A percentile compares a stretch with the other conserved stretches of the same genome.
Conservation (phyloP, 2,888 invertebrate genomes). For the Crocallis elinguaria region DNA sequence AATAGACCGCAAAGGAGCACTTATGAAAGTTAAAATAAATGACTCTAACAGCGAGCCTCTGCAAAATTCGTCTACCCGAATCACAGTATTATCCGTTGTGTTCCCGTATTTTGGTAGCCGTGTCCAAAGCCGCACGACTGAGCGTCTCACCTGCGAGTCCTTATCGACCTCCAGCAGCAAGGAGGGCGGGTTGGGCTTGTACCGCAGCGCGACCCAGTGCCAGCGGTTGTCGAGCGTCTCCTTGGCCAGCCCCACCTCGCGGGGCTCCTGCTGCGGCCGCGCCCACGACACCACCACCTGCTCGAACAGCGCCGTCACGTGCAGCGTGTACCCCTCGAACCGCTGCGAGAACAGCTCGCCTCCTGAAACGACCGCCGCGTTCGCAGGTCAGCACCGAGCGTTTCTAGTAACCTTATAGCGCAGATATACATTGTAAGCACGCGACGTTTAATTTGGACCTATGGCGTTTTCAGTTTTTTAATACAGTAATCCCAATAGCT, state of each 20-base stretch:
- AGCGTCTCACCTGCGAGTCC: conserved; percentile 62
- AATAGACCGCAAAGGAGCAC: too few relatives aligned
- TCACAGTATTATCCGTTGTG: too few relatives aligned
- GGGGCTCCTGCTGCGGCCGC: conserved; percentile 77
- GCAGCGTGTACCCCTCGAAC: conserved; percentile 86
- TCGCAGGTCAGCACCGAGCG: neutral
- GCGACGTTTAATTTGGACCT: too few relatives aligned
- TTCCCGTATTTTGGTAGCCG: too few relatives aligned
- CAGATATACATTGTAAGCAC: too few relatives aligned
- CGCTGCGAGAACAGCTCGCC: conserved; percentile 89
- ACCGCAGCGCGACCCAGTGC: conserved; percentile 90
- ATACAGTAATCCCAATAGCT: too few relatives aligned
- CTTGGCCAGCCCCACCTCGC: conserved; percentile 87
- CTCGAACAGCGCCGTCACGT: conserved; percentile 85
- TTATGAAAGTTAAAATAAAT: too few relatives aligned
- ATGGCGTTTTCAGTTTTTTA: too few relatives aligned
- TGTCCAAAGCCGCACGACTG: too few relatives aligned
- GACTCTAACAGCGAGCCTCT: too few relatives aligned
- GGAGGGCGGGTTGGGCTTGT: conserved; percentile 76
- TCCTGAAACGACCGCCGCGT: conserved; percentile 65
- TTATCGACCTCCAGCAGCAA: conserved; percentile 72
- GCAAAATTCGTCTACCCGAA: too few relatives aligned
- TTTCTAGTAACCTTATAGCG: too few relatives aligned
- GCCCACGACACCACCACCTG: conserved; percentile 85
- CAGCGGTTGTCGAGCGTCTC: conserved; percentile 92